Base-by-base conservation (phyloP, 2,113 vertebrate species). In the Camelus bactrianus region DNA sequence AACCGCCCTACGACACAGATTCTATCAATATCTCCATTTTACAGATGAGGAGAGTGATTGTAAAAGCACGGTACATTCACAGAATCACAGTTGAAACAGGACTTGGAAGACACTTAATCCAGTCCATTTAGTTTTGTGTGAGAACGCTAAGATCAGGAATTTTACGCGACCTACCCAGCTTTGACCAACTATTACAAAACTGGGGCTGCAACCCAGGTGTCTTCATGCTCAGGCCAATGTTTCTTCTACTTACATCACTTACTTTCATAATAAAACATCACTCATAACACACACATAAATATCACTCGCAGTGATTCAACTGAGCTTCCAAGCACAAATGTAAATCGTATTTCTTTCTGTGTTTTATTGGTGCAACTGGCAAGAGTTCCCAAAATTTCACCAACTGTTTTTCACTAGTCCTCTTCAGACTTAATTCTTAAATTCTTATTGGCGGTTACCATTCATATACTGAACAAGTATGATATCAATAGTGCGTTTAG, bases 131-230 rank as follows among this genome's bases (percentile, higher is more conserved):
- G 26, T 79, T 88, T 60, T 83, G 69, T 15, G 15, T 1, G 24
- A 94, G 5, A 24, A 73, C 72, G 12, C 8, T 20, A 83, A 52
- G 69, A 38, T n/a, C 19, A 77, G 32, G 54, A 48, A 72, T 90
- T 77, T 58, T 30, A 35, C 70, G 14, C 60, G 54, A 72, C 6
- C 32, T 62, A 14, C 50, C 11, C n/a, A 70, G 10, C 5, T 26
- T 1, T 62, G 42, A 73, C 42, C n/a, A 88, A 12, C n/a, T 69
- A 9, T 83, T 73, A 69, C 2, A 79, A 67, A 73, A 54, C 69
- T 4, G 3, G 17, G 7, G 60, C 30, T 46, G 0, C 48, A 28
- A 38, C 1, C 1, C 58, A 13, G 2, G 3, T 86, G 22, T 75
- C 9, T 52, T 62, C 9, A 22, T 3, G 64, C 10, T 79, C 24